These are phyloP conservation scores for Fukomys damarensis DNA, from an alignment of 2,113 vertebrate species.

Conservation along the genomic window DNA sequence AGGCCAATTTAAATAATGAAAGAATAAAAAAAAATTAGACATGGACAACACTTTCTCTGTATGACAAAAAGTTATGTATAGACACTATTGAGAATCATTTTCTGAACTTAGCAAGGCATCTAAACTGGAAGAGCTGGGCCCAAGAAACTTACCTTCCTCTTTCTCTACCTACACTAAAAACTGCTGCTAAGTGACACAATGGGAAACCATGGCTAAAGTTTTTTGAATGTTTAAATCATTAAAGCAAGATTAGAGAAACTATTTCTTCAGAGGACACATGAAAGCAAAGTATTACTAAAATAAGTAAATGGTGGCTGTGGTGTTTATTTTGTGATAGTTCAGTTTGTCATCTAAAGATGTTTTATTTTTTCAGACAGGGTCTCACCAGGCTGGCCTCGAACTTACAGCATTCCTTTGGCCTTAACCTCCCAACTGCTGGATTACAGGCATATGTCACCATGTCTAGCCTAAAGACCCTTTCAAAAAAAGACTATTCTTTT, in stretches of 20 bases:
- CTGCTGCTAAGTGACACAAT: neutral
- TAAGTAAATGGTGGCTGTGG: neutral
- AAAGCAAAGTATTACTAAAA: slow-evolving; percentile 30
- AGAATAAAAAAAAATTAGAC: neutral
- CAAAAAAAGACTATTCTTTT: neutral
- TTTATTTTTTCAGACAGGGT: neutral
- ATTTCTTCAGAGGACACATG: neutral
- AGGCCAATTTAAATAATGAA: slow-evolving; percentile 28
- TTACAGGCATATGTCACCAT: neutral
- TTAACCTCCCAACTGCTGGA: neutral
- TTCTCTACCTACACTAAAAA: slow-evolving; percentile 27
- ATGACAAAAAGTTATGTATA: neutral
- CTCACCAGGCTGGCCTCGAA: neutral
- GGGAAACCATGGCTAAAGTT: neutral
- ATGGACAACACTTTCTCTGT: neutral
- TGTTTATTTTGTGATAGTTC: neutral
- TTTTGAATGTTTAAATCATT: neutral
- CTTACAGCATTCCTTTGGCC: neutral
- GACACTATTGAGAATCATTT: neutral
- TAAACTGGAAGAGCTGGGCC: neutral
- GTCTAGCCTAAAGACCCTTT: neutral
- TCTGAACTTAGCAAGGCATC: neutral
- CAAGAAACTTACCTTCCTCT: neutral
- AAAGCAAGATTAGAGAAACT: slow-evolving; percentile 23
- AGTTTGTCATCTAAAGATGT: neutral